Evolutionary conservation across 2,888 invertebrate species (phyloP), one percentile per base, ranked within the genome.

Genomic region (Hydraecia micacea): DNA sequence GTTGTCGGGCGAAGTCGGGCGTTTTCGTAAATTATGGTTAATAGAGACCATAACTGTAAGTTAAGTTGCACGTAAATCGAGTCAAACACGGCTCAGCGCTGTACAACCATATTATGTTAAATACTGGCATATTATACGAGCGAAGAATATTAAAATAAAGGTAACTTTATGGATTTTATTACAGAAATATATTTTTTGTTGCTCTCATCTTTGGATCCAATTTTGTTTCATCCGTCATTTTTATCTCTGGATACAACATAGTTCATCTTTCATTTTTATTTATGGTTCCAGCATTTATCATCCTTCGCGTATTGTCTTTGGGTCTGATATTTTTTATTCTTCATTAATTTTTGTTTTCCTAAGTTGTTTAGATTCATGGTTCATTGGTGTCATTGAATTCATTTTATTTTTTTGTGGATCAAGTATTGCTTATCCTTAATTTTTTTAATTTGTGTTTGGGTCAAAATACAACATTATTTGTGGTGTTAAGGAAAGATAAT

Each of bases 11-110:
- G 90, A 91, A 88, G 86, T 89, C 89, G 85, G 88, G 89, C 88
- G 88, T 90, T 91, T 91, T 91, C 90, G 89, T 90, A 93, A 95
- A 95, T 94, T 93, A 93, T 92, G 87, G 81, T 90, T 95, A 95
- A 95, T 94, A 91, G 80, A 82, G 83, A 84, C 87, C 86, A 91
- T 93, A 90, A 93, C 90, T 87, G 90, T 89, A 89, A 91, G 90
- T 90, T 89, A 88, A 78, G 84, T 77, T 65, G 84, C 66, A 83
- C 85, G 85, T 89, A 89, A 89, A 89, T 85, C 86, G 84, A 76
- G 74, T 71, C 55, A 79, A 81, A 87, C 89, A 87, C 74, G 87
- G 83, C 77, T 83, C 78, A 80, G 80, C 80, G 58, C 58, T 70
- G 69, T 84, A 84, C 84, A 86, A 70, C 80, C 58, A 73, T 80